Evolutionary conservation across 2,113 vertebrate species (phyloP).

Genomic region (Ictalurus furcatus): DNA sequence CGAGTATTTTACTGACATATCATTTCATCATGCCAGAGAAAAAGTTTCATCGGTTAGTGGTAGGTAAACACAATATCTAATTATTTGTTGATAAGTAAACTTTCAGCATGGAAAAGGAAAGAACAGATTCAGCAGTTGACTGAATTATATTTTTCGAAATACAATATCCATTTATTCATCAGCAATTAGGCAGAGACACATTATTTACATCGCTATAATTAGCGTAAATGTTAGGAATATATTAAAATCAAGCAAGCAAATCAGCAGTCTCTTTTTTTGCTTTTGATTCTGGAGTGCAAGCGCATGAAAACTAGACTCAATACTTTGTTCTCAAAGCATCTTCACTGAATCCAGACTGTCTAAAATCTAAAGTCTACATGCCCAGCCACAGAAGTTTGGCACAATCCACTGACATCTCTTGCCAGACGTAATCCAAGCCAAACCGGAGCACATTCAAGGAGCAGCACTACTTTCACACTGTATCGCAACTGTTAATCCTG

Average conservation of each 20-base stretch:
- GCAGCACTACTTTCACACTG: slow-evolving; percentile 12
- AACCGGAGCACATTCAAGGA: slow-evolving; percentile 22
- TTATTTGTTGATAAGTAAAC: background rate
- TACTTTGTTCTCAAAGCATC: slow-evolving; percentile 2
- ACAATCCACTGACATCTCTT: background rate
- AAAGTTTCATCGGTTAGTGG: background rate
- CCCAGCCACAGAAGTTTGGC: slow-evolving; percentile 35
- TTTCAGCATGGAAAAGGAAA: background rate
- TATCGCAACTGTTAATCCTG: slow-evolving; percentile 2
- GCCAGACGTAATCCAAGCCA: slow-evolving; percentile 39
- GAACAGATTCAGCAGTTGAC: background rate
- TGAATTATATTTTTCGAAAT: background rate
- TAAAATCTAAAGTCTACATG: slow-evolving; percentile 4
- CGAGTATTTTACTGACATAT: background rate
- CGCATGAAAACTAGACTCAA: background rate
- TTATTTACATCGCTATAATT: background rate
- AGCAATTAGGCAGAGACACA: background rate
- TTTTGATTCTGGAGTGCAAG: background rate
- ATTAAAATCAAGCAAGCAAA: background rate
- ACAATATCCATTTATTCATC: background rate
- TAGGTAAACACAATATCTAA: background rate
- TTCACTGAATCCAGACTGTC: background rate
- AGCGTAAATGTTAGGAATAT: background rate
- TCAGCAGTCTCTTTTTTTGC: background rate
- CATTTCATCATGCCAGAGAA: background rate